These are phyloP conservation scores for Neofelis nebulosa DNA, from an alignment of 2,113 vertebrate genomes.

Conservation along the genomic window DNA sequence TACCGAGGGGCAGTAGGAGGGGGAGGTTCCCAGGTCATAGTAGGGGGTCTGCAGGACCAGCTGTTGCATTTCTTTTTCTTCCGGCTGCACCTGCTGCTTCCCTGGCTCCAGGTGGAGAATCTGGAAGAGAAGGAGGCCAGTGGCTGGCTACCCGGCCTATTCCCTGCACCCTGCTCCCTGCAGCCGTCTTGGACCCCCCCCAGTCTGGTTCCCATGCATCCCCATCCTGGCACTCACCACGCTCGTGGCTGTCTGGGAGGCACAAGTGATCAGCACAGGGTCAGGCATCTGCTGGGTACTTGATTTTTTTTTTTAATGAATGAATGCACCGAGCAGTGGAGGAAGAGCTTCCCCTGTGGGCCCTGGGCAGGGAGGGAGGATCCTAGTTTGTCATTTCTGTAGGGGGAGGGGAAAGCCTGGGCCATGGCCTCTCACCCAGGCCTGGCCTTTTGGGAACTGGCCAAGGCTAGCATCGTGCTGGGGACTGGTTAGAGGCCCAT, in stretches of 20 bases:
- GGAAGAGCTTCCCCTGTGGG: neutral
- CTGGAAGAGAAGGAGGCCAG: conserved; percentile 77
- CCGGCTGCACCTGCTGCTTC: conserved; percentile 86
- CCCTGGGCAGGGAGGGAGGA: neutral
- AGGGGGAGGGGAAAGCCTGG: neutral
- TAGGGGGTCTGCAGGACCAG: conserved; percentile 90
- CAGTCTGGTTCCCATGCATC: accelerated
- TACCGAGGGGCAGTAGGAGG: neutral
- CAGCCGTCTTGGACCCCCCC: neutral
- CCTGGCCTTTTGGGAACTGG: neutral
- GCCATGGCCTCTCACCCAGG: neutral
- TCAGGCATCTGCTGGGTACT: neutral
- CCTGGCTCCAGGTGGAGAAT: conserved; percentile 89
- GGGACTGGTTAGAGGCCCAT: neutral
- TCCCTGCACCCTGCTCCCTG: accelerated
- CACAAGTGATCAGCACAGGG: neutral
- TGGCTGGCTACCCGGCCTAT: accelerated
- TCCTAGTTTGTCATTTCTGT: neutral
- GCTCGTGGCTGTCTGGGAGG: neutral
- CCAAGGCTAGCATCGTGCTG: neutral
- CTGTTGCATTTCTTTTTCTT: conserved; percentile 89
- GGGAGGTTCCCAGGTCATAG: conserved; percentile 88
- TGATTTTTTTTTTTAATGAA: neutral
- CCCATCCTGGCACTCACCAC: neutral
- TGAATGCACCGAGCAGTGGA: neutral